Base-by-base conservation (phyloP, 2,113 vertebrate genomes). In the Nibea coibor region DNA sequence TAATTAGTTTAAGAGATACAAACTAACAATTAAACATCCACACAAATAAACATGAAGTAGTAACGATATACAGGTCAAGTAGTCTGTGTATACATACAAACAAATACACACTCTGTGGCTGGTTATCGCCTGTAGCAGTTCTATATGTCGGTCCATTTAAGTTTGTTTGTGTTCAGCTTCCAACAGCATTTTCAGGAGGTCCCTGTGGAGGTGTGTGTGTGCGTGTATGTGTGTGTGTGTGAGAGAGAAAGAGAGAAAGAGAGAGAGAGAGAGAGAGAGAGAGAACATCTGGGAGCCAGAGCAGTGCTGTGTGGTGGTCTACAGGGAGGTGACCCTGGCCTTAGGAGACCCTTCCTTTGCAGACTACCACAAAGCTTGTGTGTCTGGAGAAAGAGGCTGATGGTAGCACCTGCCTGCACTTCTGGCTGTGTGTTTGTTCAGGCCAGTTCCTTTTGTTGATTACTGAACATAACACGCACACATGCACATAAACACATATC, bases 251-350 rank as follows among this genome's bases (percentile, higher is more conserved):
- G 4, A 42, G 39, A 42, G 39, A 42, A 9, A 59, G 84, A 94
- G 71, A 57, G 84, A 94, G 71, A 59, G 84, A 94, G 71, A 59
- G 83, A 94, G 71, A 56, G 84, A 94, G 72, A 59, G 84, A 94
- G 69, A 58, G 85, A 94, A 96, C 96, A 96, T 96, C 95, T 97
- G 96, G 94, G 93, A 89, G 91, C 90, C 92, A 92, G 95, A 94
- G 94, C 94, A 92, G 92, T 67, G 78, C 71, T 67, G 89, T 93
- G 95, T 93, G 95, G 94, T 96, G 96, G 95, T 96, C 96, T 92
- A 88, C 94, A 90, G 94, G 91, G 92, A 65, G 82, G 85, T 93
- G 94, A 96, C 94, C 93, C 87, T 91, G 92, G 92, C 93, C 95
- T 94, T 87, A 93, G 93, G 91, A 95, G 96, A 96, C 95, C 90